Base-by-base conservation (phyloP, 2,113 vertebrate species). In the Equus przewalskii region DNA sequence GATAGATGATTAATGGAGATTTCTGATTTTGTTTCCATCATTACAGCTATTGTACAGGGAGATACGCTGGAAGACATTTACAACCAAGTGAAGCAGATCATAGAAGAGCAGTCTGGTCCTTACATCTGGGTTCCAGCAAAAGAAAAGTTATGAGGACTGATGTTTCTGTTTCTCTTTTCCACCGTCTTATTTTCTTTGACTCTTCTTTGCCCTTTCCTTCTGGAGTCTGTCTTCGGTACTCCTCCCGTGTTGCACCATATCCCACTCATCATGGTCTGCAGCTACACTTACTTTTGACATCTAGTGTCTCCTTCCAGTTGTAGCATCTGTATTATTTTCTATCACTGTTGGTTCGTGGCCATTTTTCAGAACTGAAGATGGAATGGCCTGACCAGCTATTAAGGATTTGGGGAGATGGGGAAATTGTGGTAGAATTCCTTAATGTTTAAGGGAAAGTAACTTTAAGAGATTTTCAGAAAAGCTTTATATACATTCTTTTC, bases 1-100 rank as follows among this genome's bases (percentile, higher is more conserved):
- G 70, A 84, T 44, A 92, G 9, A 72, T 19, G 75, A 3, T 73
- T 96, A 84, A 89, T 83, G 51, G 69, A 79, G 33, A 0, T 94
- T 98, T 96, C 96, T 98, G 64, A 95, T 96, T 98, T 92, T 96
- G 44, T 97, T 91, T 90, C 93, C 98, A 0, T 97, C 98, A 75
- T 98, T 99, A 73, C 99, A 99, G 99, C 99, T 91, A 99, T 99
- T 93, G 99, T 99, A 58, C 99, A 99, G 98, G 99, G 99, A 85
- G 99, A 99, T 99, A 99, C 99, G 1, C 98, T 99, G 99, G 99
- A 99, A 98, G 99, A 99, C 98, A 99, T 99, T 98, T 99, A 99
- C 98, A 99, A 99, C 82, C 99, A 99, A 98, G 99, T 99, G 98
- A 99, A 99, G 98, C 99, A 99, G 98, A 99, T 99, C 98, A 99